Conservation (phyloP, 1,140 invertebrate genomes). For the Sycobia sp. region DNA sequence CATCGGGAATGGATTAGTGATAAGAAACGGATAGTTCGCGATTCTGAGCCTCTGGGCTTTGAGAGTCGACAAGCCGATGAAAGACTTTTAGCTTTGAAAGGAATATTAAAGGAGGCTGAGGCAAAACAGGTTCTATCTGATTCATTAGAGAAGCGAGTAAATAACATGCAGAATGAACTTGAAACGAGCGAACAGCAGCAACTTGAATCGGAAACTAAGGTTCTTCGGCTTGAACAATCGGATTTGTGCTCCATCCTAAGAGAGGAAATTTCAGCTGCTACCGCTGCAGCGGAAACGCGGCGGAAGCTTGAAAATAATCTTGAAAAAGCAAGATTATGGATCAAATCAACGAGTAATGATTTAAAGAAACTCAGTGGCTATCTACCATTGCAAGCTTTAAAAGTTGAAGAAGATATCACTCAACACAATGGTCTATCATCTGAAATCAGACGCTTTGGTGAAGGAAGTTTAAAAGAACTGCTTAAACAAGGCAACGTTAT, state of each 20-base stretch:
- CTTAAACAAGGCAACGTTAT: slow-evolving; percentile 77
- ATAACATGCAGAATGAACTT: slow-evolving; percentile 83
- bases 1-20: slow-evolving; percentile 81
- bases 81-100: slow-evolving; percentile 72
- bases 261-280: slow-evolving; percentile 74
- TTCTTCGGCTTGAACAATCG: slow-evolving; percentile 72
- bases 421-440: slow-evolving; percentile 75
- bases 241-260: slow-evolving; percentile 73
- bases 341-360: slow-evolving; percentile 76
- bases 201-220: slow-evolving; percentile 70
- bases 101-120: slow-evolving; percentile 81
- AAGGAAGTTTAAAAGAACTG: slow-evolving; percentile 75
- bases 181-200: slow-evolving; percentile 78
- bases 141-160: slow-evolving; percentile 80
- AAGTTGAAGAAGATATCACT: slow-evolving; percentile 78
- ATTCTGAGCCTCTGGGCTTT: slow-evolving; percentile 73
- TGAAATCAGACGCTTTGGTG: slow-evolving; percentile 80
- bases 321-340: slow-evolving; percentile 78
- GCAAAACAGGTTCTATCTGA: slow-evolving; percentile 82
- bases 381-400: slow-evolving; percentile 72
- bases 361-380: slow-evolving; percentile 76
- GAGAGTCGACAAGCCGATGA: slow-evolving; percentile 77
- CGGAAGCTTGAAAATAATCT: slow-evolving; percentile 79
- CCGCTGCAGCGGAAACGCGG: slow-evolving; percentile 70
- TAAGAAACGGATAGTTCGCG: slow-evolving; percentile 71